Base-by-base conservation (phyloP, 2,888 invertebrate genomes). In the Crioceris asparagi region DNA sequence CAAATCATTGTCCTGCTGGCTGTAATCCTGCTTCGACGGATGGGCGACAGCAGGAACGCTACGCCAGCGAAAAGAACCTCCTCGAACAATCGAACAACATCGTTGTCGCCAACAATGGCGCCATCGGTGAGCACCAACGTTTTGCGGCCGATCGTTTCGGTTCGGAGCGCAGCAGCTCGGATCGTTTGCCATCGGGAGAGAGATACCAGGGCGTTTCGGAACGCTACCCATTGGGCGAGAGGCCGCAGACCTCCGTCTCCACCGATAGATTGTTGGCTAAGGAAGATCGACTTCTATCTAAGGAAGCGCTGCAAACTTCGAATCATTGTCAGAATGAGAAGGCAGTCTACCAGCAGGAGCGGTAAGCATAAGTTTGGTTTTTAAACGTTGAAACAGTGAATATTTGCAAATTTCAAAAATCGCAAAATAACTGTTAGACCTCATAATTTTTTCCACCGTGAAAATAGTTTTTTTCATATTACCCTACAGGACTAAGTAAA, bases 211-310 rank as follows among this genome's bases (percentile, higher is more conserved):
- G 59, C 27, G 59, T 53, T 19, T 62, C 61, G 44, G 63, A 64
- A 47, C 52, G 63, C 35, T 63, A 59, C 45, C 62, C 63, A 29
- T 53, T 62, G 41, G 62, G 62, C 14, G 70, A 68, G 40, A 66
- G 57, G 30, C 72, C 64, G 41, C 71, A 65, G 38, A 66, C 64
- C 31, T 71, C 58, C 41, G 59, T 63, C 41, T 66, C 67, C 43
- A 67, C 55, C 29, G 61, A 60, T 39, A 49, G 60, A 32, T 49
- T 61, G 34, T 23, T 43, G 32, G 39, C 43, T 26, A 48, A 46
- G 39, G 46, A 48, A 30, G 35, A 25, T 25, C 2, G n/a, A 3
- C 49, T 61, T 35, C 18, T 43, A 32, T 39, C 42, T 26, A 49
- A 47, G 39, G 47, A 46, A 31, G 34, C 37, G 11, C 25, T 57